Evolutionary conservation across 2,888 invertebrate genomes (phyloP).

Genomic region (Muschampia plurimacula): DNA sequence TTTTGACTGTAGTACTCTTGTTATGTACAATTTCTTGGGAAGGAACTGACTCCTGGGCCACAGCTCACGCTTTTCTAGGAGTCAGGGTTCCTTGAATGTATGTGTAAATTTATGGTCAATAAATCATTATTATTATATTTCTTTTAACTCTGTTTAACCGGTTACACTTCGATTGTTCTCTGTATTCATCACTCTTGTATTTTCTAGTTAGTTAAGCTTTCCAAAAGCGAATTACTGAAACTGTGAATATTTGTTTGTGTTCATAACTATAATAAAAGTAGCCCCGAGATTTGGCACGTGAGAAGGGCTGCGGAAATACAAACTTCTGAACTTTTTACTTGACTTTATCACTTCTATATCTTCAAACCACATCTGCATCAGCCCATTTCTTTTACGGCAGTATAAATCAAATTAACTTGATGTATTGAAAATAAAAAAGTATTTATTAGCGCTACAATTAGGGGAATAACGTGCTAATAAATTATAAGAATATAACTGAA

Average conservation of each 20-base stretch:
- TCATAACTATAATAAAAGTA: slow-evolving; percentile 34
- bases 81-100: too few relatives aligned
- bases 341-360: slow-evolving; percentile 20
- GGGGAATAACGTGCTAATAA: not conserved
- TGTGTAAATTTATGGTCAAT: too few relatives aligned
- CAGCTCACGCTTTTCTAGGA: too few relatives aligned
- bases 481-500: not conserved
- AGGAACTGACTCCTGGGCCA: too few relatives aligned
- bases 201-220: slow-evolving; percentile 9
- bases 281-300: slow-evolving; percentile 36
- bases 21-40: too few relatives aligned
- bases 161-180: too few relatives aligned
- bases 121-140: too few relatives aligned
- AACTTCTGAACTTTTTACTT: too few relatives aligned
- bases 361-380: slow-evolving; percentile 30
- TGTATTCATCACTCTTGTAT: not conserved
- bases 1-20: too few relatives aligned
- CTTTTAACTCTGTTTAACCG: too few relatives aligned
- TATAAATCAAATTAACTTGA: slow-evolving; percentile 23
- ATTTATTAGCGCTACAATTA: slow-evolving; percentile 13
- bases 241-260: slow-evolving; percentile 31
- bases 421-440: slow-evolving; percentile 10
- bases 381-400: slow-evolving; percentile 14
- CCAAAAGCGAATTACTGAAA: slow-evolving; percentile 26
- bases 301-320: slow-evolving; percentile 35